Evolutionary conservation across 2,888 invertebrate genomes (phyloP).

Genomic region (Agrilus biguttatus): DNA sequence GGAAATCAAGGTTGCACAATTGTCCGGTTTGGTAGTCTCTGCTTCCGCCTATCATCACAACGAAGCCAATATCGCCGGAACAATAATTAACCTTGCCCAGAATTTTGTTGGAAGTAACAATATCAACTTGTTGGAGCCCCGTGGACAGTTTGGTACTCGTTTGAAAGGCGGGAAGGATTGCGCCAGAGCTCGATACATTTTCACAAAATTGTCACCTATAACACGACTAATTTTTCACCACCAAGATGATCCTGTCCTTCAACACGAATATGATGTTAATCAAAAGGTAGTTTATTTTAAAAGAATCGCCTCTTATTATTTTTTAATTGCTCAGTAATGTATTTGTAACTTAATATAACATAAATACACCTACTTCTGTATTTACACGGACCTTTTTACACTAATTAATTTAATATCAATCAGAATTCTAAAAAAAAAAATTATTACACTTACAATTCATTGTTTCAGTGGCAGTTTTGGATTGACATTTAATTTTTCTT

Average conservation of each 20-base stretch:
- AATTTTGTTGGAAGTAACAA: conserved; percentile 98
- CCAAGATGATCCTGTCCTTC: conserved; percentile 76
- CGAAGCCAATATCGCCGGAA: conserved; percentile 84
- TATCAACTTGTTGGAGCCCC: conserved; percentile 84
- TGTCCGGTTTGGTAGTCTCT: conserved; percentile 96
- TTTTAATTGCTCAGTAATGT: too few relatives aligned
- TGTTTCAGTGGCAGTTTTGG: too few relatives aligned
- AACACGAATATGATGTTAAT: conserved; percentile 86
- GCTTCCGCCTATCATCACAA: conserved; percentile 98
- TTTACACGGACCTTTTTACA: too few relatives aligned
- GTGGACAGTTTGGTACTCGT: conserved; percentile 94
- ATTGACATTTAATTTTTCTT: too few relatives aligned
- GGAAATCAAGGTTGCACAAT: conserved; percentile 93
- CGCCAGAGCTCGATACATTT: conserved; percentile 92
- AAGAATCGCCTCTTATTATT: too few relatives aligned
- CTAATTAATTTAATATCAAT: too few relatives aligned
- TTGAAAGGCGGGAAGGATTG: conserved; percentile 89
- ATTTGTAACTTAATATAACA: too few relatives aligned
- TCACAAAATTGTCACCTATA: conserved; percentile 76
- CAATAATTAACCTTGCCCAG: conserved; percentile 94
- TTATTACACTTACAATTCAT: too few relatives aligned
- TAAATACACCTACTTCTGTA: too few relatives aligned
- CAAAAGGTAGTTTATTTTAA: conserved; percentile 35
- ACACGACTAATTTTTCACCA: conserved; percentile 76
- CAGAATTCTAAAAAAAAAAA: too few relatives aligned